A percentile compares a stretch with the other conserved stretches of the same genome.
phyloP scores from a whole-genome alignment of 1,140 invertebrate genomes.

The Linepithema humile region DNA sequence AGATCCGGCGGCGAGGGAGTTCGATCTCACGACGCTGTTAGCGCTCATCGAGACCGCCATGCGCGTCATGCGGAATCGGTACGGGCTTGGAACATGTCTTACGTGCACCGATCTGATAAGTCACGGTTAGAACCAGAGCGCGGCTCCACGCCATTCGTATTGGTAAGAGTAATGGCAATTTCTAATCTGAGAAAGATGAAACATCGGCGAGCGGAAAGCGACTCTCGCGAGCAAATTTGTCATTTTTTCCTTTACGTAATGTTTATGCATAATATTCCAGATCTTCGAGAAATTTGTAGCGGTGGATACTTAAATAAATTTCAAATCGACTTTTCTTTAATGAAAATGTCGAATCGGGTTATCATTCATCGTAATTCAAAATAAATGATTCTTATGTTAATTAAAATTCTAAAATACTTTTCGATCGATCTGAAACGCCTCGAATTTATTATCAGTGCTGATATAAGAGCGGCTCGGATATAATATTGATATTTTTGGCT shows the following conservation, averaged over 20 bases:
- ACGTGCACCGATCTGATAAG: slow-evolving; percentile 68
- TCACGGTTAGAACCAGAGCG: slow-evolving; percentile 54
- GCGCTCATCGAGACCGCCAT: slow-evolving; percentile 59
- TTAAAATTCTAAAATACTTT: background rate
- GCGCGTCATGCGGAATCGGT: slow-evolving; percentile 57
- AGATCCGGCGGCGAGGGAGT: slow-evolving; percentile 55
- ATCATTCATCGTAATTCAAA: background rate
- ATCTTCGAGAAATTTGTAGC: background rate
- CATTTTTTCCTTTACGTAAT: background rate
- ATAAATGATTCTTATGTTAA: background rate
- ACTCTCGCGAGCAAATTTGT: background rate
- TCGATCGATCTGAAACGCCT: background rate
- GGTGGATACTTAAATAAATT: background rate
- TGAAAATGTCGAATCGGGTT: background rate
- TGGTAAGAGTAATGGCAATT: slow-evolving; percentile 54
- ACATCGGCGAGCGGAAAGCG: slow-evolving; percentile 2
- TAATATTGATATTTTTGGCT: background rate
- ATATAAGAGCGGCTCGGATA: background rate
- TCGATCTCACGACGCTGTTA: slow-evolving; percentile 69
- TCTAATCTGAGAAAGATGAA: slow-evolving; percentile 51
- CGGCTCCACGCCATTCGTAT: slow-evolving; percentile 49
- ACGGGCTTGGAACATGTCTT: slow-evolving; percentile 47
- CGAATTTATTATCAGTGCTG: background rate
- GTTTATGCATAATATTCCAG: background rate
- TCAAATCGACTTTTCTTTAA: background rate